phyloP scores from a whole-genome alignment of 2,113 vertebrate species.

The Lepus americanus region DNA sequence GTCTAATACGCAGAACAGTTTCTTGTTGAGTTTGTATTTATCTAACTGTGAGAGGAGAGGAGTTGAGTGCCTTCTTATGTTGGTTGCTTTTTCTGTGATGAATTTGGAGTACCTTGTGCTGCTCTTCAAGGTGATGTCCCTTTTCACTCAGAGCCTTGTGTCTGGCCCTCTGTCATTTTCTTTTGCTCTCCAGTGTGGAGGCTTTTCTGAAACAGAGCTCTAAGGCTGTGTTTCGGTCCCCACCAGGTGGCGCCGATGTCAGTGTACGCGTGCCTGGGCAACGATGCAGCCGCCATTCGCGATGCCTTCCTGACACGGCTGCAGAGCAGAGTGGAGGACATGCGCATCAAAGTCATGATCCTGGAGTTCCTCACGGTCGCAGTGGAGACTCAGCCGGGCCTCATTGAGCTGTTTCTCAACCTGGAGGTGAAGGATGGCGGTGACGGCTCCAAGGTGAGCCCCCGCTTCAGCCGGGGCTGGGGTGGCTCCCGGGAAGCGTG shows the following conservation, averaged over 20 bases:
- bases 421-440: constrained; percentile 94
- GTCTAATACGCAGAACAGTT: neutral
- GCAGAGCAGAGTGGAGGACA: constrained; percentile 96
- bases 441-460: constrained; percentile 94
- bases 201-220: neutral
- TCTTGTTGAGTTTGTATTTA: constrained; percentile 1
- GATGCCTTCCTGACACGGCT: constrained; percentile 97
- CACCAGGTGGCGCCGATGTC: constrained; percentile 98
- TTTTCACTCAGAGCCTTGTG: neutral
- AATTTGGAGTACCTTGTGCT: neutral
- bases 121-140: neutral
- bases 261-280: constrained; percentile 97
- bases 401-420: constrained; percentile 98
- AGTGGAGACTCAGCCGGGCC: constrained; percentile 97
- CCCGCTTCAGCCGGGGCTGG: neutral
- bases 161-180: neutral
- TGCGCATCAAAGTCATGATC: constrained; percentile 99
- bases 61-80: neutral
- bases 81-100: neutral
- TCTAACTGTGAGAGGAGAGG: neutral
- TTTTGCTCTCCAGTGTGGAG: neutral
- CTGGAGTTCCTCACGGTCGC: constrained; percentile 98
- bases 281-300: constrained; percentile 95
- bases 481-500: neutral
- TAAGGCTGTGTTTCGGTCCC: constrained; percentile 5